These are phyloP conservation scores for Drosophila anceps DNA, from an alignment of 2,888 invertebrate genomes.

Conservation along the genomic window DNA sequence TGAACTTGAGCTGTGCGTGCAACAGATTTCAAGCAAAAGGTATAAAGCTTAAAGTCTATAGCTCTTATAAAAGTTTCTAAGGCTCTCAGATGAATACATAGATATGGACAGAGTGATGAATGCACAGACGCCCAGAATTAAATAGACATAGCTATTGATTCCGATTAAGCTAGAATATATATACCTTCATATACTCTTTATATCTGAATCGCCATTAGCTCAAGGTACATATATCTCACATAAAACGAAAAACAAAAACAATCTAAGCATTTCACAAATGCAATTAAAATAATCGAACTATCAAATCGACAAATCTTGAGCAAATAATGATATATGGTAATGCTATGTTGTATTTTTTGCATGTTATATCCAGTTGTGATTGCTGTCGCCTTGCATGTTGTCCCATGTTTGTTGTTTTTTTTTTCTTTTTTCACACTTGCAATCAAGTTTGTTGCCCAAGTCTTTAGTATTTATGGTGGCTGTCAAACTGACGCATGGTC, in stretches of 20 bases:
- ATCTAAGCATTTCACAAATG: not conserved
- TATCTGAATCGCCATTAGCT: not conserved
- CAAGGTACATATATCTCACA: not conserved
- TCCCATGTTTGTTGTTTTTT: not conserved
- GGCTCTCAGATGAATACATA: not conserved
- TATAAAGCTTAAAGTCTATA: no score
- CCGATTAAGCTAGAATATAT: not conserved
- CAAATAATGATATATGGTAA: constrained; percentile 8
- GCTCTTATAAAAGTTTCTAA: no score
- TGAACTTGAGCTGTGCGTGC: not conserved
- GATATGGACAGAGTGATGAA: no score
- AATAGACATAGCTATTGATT: not conserved
- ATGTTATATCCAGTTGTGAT: constrained; percentile 6
- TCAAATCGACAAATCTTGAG: constrained; percentile 8
- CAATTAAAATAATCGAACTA: constrained; percentile 9
- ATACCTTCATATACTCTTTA: not conserved
- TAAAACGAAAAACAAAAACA: not conserved
- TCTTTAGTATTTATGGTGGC: constrained; percentile 44
- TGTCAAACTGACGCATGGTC: constrained; percentile 53
- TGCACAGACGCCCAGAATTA: not conserved
- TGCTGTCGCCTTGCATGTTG: constrained; percentile 17
- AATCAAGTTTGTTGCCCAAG: constrained; percentile 41
- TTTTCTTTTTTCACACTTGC: not conserved
- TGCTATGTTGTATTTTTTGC: not conserved
- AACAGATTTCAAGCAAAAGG: no score